Conservation (phyloP, 2,797 vertebrate species). For the Aratinga solstitialis region DNA sequence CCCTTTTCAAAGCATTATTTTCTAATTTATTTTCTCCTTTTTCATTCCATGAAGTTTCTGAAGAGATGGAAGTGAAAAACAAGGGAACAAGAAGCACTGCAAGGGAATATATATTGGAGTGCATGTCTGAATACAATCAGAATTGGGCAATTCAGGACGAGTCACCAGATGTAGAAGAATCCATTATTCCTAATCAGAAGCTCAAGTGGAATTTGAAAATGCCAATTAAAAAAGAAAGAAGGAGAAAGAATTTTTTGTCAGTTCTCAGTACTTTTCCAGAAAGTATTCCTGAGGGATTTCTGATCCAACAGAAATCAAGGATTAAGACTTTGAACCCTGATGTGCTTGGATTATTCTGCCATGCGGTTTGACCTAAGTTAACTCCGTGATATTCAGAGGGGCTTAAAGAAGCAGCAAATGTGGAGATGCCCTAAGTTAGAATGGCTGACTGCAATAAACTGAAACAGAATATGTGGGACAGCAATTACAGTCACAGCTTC, state of each 20-base stretch:
- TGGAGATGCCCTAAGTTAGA: background rate
- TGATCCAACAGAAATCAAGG: background rate
- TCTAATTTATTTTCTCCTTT: background rate
- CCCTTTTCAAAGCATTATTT: background rate
- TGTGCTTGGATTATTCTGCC: background rate
- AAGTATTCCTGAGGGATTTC: background rate
- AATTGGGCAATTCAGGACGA: background rate
- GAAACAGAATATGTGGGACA: background rate
- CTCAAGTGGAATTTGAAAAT: background rate
- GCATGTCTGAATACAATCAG: background rate
- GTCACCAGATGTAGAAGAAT: background rate
- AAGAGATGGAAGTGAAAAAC: background rate
- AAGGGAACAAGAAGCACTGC: background rate
- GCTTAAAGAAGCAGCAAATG: background rate
- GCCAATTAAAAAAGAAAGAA: background rate
- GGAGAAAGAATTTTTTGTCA: background rate
- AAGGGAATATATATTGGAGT: background rate
- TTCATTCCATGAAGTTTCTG: background rate
- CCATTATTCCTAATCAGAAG: background rate
- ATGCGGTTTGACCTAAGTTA: background rate
- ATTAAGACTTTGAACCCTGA: background rate
- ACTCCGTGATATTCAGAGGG: background rate
- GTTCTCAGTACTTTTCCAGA: background rate
- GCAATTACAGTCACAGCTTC: background rate
- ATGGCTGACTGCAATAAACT: background rate